These are phyloP conservation scores for Pionites leucogaster DNA, from an alignment of 2,113 vertebrate genomes.

Conservation along the genomic window DNA sequence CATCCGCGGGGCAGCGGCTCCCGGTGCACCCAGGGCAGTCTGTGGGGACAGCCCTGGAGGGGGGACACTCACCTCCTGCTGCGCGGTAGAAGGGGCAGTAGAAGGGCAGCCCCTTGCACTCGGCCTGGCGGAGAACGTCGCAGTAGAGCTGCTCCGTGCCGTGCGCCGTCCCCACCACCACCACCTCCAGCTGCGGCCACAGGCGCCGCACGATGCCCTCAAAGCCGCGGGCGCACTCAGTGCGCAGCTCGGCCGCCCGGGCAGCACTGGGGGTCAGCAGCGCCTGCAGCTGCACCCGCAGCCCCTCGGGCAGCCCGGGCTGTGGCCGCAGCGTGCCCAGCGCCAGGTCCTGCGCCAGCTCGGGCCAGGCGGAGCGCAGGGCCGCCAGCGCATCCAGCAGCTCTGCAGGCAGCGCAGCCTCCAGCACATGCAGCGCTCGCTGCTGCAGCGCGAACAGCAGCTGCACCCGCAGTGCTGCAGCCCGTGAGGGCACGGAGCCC, in stretches of 20 bases:
- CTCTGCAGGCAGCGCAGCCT: slow-evolving; percentile 80
- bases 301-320: slow-evolving; percentile 67
- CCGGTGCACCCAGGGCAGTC: neutral
- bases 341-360: slow-evolving; percentile 80
- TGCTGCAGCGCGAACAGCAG: slow-evolving; percentile 84
- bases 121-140: slow-evolving; percentile 73
- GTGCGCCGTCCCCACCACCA: slow-evolving; percentile 70
- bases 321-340: slow-evolving; percentile 72
- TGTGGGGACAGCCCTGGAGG: accelerated
- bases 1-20: accelerated
- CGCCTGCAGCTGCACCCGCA: slow-evolving; percentile 63
- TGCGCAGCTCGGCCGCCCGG: slow-evolving; percentile 76
- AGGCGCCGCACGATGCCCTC: slow-evolving; percentile 80
- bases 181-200: slow-evolving; percentile 87
- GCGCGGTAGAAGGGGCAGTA: slow-evolving; percentile 87
- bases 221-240: slow-evolving; percentile 77
- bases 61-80: slow-evolving; percentile 81
- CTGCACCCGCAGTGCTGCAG: slow-evolving; percentile 78
- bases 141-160: slow-evolving; percentile 78
- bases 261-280: slow-evolving; percentile 67
- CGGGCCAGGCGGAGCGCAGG: slow-evolving; percentile 75
- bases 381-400: slow-evolving; percentile 80
- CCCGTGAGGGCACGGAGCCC: slow-evolving; percentile 62
- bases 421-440: slow-evolving; percentile 75
- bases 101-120: slow-evolving; percentile 84